phyloP scores from a whole-genome alignment of 1,140 invertebrate species.

The Diabrotica virgifera region DNA sequence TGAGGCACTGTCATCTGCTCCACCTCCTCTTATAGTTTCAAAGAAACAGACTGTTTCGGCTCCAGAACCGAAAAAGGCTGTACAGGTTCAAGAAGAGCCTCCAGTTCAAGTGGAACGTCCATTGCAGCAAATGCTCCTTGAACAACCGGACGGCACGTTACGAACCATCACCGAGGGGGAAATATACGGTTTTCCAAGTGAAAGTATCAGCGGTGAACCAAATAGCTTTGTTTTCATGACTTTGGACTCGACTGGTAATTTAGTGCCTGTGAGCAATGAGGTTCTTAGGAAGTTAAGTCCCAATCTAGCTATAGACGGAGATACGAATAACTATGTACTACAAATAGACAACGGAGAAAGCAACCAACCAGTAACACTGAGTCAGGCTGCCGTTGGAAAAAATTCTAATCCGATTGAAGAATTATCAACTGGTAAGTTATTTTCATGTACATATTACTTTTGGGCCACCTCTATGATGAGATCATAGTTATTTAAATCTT shows the following conservation, averaged over 20 bases:
- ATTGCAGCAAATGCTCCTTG: conserved; percentile 44
- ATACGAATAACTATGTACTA: conserved; percentile 44
- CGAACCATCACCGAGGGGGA: conserved; percentile 56
- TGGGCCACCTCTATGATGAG: too few relatives aligned
- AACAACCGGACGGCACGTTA: conserved; percentile 45
- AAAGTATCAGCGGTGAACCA: conserved; percentile 61
- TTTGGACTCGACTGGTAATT: conserved; percentile 65
- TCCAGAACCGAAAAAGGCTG: conserved; percentile 15
- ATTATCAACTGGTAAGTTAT: conserved; percentile 2
- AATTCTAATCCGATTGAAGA: conserved; percentile 9
- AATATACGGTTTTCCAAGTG: conserved; percentile 64
- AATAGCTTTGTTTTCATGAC: conserved; percentile 62
- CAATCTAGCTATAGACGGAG: conserved; percentile 41
- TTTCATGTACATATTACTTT: neutral
- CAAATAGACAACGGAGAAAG: conserved; percentile 33
- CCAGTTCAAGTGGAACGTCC: conserved; percentile 39
- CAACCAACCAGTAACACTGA: neutral
- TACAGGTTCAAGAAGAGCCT: neutral
- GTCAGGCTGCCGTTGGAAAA: conserved; percentile 5
- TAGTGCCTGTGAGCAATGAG: conserved; percentile 68
- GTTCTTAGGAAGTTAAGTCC: conserved; percentile 51
- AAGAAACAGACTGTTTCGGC: conserved; percentile 16
- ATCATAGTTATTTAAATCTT: too few relatives aligned
- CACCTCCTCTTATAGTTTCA: conserved; percentile 34
- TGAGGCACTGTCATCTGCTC: neutral